These are phyloP conservation scores for Platycheirus albimanus DNA, from an alignment of 2,888 invertebrate species.

Conservation along the genomic window DNA sequence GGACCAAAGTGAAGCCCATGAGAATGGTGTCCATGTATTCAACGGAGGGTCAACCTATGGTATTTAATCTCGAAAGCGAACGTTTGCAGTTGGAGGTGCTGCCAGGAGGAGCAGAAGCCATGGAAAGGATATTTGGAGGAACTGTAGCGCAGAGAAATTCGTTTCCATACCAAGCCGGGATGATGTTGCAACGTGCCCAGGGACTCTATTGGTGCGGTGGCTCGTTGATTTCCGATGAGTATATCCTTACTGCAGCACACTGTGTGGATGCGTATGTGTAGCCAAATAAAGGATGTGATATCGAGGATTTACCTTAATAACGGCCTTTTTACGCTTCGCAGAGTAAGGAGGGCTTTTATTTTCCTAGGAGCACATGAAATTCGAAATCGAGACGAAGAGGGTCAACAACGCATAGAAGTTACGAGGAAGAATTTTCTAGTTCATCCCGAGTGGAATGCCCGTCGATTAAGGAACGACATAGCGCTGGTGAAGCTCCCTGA, in stretches of 20 bases:
- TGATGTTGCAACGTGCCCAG: constrained; percentile 79
- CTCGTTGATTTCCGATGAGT: constrained; percentile 80
- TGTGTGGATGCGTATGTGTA: constrained; percentile 81
- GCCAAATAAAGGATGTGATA: neutral
- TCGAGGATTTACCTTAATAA: constrained; percentile 27
- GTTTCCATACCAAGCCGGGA: constrained; percentile 81
- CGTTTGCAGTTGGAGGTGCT: constrained; percentile 78
- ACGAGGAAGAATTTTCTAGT: constrained; percentile 79
- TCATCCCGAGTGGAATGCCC: constrained; percentile 81
- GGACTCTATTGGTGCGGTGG: constrained; percentile 80
- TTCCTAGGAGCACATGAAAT: constrained; percentile 82
- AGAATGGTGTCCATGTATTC: constrained; percentile 80
- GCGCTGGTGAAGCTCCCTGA: constrained; percentile 80
- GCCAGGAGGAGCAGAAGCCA: constrained; percentile 79
- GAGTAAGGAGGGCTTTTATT: constrained; percentile 80
- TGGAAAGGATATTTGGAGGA: constrained; percentile 82
- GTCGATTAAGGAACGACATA: constrained; percentile 80
- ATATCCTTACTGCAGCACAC: constrained; percentile 81
- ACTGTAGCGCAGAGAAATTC: constrained; percentile 79
- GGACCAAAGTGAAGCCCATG: constrained; percentile 81
- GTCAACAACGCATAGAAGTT: constrained; percentile 81
- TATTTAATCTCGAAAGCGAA: constrained; percentile 79
- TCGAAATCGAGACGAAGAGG: constrained; percentile 80
- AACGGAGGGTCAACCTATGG: constrained; percentile 74
- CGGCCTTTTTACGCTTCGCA: constrained; percentile 32